phyloP scores from a whole-genome alignment of 2,888 invertebrate genomes.

The Chaitophorus viminalis region DNA sequence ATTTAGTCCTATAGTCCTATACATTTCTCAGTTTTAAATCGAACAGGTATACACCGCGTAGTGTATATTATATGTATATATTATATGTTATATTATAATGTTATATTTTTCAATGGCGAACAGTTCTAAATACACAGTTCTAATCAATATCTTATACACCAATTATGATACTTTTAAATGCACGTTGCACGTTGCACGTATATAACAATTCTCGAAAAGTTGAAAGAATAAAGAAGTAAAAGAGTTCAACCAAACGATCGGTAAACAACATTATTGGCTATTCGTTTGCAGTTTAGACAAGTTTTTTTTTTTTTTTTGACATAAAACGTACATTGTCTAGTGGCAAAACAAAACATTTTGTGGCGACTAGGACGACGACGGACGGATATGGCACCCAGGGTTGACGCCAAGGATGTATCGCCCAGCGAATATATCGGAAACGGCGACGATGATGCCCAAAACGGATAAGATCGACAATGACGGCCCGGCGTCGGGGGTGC shows the following conservation, averaged over 20 bases:
- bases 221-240: background rate
- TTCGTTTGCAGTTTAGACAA: background rate
- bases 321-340: conserved; percentile 4
- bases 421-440: conserved; percentile 35
- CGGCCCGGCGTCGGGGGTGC: background rate
- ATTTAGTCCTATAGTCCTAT: too few species aligned
- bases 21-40: too few species aligned
- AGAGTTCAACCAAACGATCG: background rate
- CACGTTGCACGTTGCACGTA: background rate
- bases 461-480: conserved; percentile 33
- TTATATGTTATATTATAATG: too few species aligned
- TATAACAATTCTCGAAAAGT: background rate
- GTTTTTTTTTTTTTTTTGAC: conserved; percentile 8
- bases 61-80: too few species aligned
- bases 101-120: too few species aligned
- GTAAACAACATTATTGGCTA: background rate
- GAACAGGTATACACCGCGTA: too few species aligned
- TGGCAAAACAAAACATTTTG: background rate
- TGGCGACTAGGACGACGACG: background rate
- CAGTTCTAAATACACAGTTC: too few species aligned
- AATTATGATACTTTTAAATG: too few species aligned
- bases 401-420: conserved; percentile 45
- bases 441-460: conserved; percentile 50
- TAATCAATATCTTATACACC: too few species aligned
- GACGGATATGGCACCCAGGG: background rate